Evolutionary conservation across 2,113 vertebrate species (phyloP).

Genomic region (Coptodon rendalli): DNA sequence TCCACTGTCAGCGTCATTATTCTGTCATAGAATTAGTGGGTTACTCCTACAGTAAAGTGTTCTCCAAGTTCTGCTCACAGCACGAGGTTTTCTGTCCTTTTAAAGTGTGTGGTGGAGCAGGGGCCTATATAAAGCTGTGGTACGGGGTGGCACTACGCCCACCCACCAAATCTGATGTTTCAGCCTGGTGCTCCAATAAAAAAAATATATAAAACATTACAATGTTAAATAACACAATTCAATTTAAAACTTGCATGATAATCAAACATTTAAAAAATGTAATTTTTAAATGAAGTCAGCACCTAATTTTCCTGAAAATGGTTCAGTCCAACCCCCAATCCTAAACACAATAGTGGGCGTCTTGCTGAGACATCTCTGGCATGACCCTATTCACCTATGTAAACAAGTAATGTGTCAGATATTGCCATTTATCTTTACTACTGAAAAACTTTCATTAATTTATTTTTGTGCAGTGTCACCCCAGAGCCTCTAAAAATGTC

Average conservation of each 20-base stretch:
- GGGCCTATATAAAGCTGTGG: neutral
- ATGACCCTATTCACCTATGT: neutral
- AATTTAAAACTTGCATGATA: neutral
- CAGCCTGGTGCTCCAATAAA: neutral
- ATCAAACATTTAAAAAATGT: neutral
- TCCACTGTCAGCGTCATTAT: neutral
- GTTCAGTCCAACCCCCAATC: neutral
- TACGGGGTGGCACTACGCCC: neutral
- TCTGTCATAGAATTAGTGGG: neutral
- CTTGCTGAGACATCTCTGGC: neutral
- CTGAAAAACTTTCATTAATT: neutral
- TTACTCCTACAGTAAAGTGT: neutral
- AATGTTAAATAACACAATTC: neutral
- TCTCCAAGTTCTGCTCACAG: neutral
- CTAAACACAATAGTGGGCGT: neutral
- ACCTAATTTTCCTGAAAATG: neutral
- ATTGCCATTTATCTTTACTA: neutral
- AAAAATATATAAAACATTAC: neutral
- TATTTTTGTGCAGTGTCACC: neutral
- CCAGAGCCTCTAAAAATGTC: neutral
- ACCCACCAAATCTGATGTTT: neutral
- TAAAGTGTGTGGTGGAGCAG: neutral
- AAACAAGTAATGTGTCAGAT: neutral
- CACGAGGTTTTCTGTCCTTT: neutral
- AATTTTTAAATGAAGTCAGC: neutral